Evolutionary conservation across 2,888 invertebrate species (phyloP).

Genomic region (Drosophila tripunctata): DNA sequence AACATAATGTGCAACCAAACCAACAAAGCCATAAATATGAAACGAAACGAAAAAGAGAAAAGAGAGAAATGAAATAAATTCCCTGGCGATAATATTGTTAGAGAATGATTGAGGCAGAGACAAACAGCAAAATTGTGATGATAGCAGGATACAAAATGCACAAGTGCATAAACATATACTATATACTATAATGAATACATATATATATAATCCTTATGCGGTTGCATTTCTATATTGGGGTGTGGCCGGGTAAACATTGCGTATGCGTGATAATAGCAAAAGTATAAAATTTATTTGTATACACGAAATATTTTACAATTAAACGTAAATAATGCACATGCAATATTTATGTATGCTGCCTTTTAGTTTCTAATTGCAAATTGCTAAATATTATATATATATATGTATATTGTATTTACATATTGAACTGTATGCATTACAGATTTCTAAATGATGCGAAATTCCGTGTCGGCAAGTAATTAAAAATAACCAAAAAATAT

Average conservation of each 20-base stretch:
- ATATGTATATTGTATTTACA: not conserved
- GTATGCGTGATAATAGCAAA: conserved; percentile 24
- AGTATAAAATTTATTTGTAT: conserved; percentile 1
- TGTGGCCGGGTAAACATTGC: conserved; percentile 23
- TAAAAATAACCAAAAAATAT: conserved; percentile 45
- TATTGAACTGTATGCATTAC: not conserved
- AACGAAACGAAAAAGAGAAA: conserved; percentile 32
- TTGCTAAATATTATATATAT: not conserved
- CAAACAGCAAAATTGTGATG: not conserved
- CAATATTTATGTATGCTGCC: not conserved
- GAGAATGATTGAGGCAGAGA: conserved; percentile 4
- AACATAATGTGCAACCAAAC: conserved; percentile 5
- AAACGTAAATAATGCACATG: not conserved
- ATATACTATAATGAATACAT: too few relatives aligned
- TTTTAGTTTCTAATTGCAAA: not conserved
- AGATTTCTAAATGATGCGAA: conserved; percentile 26
- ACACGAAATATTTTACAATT: not conserved
- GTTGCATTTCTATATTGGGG: conserved; percentile 7
- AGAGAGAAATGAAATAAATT: conserved; percentile 30
- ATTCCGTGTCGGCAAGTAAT: conserved; percentile 37
- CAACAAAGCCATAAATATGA: conserved; percentile 33
- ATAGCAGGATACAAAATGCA: conserved; percentile 1
- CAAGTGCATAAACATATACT: not conserved
- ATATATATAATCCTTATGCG: conserved; percentile 10
- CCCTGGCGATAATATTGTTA: conserved; percentile 26